Evolutionary conservation across 2,797 vertebrate species (phyloP).

Genomic region (Forpus xanthops): DNA sequence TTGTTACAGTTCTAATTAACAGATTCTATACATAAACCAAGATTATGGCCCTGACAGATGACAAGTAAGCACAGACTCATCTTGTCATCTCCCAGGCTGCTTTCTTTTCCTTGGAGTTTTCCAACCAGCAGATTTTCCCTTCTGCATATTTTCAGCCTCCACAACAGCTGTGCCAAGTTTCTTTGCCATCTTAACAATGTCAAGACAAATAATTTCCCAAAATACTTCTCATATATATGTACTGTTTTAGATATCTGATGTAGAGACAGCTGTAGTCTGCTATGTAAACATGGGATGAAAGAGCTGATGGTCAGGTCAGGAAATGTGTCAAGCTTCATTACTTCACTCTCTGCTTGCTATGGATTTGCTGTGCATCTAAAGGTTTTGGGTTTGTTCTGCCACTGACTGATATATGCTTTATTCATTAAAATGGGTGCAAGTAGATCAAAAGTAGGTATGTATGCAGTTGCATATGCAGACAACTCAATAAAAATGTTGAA

Average conservation of each 20-base stretch:
- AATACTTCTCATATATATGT: not conserved
- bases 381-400: not conserved
- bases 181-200: not conserved
- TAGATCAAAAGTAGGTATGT: not conserved
- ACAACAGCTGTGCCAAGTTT: not conserved
- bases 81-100: not conserved
- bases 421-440: not conserved
- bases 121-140: not conserved
- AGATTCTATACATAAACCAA: conserved; percentile 19
- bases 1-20: conserved; percentile 52
- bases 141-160: not conserved
- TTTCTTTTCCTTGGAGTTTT: not conserved
- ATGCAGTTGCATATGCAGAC: not conserved
- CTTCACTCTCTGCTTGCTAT: not conserved
- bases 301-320: not conserved
- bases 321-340: not conserved
- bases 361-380: not conserved
- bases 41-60: conserved; percentile 36
- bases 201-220: not conserved
- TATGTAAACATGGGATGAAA: not conserved
- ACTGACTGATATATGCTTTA: not conserved
- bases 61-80: conserved; percentile 19
- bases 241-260: not conserved
- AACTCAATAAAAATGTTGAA: not conserved
- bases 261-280: not conserved